Percentiles rank a stretch among this genome's conserved stretches.
phyloP scores from a whole-genome alignment of 2,888 invertebrate species.

The Drosophila formosana region DNA sequence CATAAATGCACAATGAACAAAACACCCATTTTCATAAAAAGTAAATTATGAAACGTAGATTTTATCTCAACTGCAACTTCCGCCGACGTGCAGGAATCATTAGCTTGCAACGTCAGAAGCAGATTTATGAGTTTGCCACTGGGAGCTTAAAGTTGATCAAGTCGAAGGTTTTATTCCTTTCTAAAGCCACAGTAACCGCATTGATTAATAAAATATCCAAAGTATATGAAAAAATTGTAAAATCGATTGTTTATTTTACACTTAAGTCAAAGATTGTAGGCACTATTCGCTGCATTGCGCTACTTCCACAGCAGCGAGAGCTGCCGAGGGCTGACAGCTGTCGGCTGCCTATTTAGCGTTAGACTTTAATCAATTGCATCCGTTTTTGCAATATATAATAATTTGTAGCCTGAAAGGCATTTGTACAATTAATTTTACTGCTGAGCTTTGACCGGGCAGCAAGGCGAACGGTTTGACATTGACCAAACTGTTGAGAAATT shows the following conservation, averaged over 20 bases:
- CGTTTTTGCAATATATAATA: constrained; percentile 32
- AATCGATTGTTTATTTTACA: constrained; percentile 74
- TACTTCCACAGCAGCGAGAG: constrained; percentile 29
- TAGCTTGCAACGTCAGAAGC: no score
- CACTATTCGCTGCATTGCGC: constrained; percentile 65
- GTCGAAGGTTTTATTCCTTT: no score
- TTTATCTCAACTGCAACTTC: no score
- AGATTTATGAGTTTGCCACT: no score
- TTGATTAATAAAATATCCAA: background rate
- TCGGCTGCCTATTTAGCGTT: constrained; percentile 13
- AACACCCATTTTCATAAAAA: no score
- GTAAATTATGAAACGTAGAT: no score
- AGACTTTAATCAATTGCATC: constrained; percentile 32
- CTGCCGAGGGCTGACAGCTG: constrained; percentile 25
- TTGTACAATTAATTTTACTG: constrained; percentile 35
- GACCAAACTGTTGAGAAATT: constrained; percentile 29
- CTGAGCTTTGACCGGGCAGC: constrained; percentile 29
- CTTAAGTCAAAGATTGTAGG: constrained; percentile 68
- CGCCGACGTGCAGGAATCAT: no score
- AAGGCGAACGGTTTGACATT: constrained; percentile 44
- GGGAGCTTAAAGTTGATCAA: no score
- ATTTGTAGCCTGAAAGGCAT: constrained; percentile 8
- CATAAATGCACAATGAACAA: no score
- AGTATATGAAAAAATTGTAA: constrained; percentile 67
- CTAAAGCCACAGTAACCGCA: background rate